These are phyloP conservation scores for Magallana ariakensis DNA, from an alignment of 1,140 invertebrate species.

Conservation along the genomic window DNA sequence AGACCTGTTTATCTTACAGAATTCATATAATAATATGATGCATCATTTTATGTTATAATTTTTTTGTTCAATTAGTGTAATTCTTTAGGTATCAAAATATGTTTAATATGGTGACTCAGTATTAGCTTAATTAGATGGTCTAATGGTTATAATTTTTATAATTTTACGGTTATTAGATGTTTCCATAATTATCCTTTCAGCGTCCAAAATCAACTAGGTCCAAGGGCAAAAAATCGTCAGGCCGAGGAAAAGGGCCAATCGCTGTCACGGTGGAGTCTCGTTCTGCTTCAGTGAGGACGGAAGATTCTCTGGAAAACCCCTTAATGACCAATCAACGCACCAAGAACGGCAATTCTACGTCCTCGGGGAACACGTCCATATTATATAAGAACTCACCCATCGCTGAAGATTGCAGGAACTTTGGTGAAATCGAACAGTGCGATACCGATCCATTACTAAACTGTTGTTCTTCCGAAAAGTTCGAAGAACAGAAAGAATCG, in stretches of 20 bases:
- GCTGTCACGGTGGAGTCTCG: background rate
- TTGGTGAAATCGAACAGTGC: constrained; percentile 18
- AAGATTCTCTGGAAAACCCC: background rate
- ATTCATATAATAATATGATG: too few relatives aligned
- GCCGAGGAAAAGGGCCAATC: constrained; percentile 9
- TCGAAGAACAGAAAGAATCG: constrained; percentile 5
- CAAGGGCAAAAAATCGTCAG: constrained; percentile 19
- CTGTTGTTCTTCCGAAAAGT: constrained; percentile 20
- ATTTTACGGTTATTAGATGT: constrained; percentile 21
- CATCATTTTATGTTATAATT: too few relatives aligned
- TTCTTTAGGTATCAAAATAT: too few relatives aligned
- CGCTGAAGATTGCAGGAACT: constrained; percentile 19
- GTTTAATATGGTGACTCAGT: background rate
- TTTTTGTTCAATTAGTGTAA: too few relatives aligned
- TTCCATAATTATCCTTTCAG: background rate
- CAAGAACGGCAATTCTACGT: constrained; percentile 7
- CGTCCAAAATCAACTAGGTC: constrained; percentile 26
- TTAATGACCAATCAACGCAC: constrained; percentile 22
- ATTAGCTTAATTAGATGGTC: background rate
- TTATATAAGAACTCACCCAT: background rate
- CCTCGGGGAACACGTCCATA: background rate
- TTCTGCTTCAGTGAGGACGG: constrained; percentile 13
- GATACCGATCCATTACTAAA: constrained; percentile 4
- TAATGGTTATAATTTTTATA: background rate
- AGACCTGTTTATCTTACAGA: too few relatives aligned